Evolutionary conservation across 1,140 invertebrate species (phyloP).

Genomic region (Zaprionus africanus): DNA sequence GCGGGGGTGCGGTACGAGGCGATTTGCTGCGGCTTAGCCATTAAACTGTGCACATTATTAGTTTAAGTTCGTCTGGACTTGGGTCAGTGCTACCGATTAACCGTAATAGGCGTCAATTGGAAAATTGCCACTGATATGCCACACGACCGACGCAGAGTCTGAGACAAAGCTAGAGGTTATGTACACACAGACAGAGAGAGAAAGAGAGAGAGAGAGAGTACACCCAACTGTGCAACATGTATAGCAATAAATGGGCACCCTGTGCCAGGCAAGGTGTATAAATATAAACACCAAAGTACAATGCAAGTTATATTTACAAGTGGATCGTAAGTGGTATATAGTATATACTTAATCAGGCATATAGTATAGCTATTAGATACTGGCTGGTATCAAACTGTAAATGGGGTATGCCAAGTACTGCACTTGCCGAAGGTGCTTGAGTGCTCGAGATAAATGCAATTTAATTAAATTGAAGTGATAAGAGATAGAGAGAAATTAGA

Average conservation of each 20-base stretch:
- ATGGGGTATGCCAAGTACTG: neutral
- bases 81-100: conserved; percentile 82
- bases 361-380: neutral
- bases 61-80: conserved; percentile 79
- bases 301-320: conserved; percentile 10
- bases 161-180: conserved; percentile 14
- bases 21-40: conserved; percentile 77
- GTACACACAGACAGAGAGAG: neutral
- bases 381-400: neutral
- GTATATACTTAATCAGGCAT: neutral
- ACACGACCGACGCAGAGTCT: conserved; percentile 43
- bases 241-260: neutral
- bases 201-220: neutral
- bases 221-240: neutral
- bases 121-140: conserved; percentile 77
- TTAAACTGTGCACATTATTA: conserved; percentile 81
- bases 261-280: conserved; percentile 27
- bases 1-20: conserved; percentile 5
- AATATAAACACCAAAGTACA: conserved; percentile 5
- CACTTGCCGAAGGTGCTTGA: neutral
- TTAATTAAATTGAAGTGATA: neutral
- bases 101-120: conserved; percentile 80
- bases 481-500: no score
- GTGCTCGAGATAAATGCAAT: neutral
- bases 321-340: conserved; percentile 3